Base-by-base conservation (phyloP, 2,797 vertebrate genomes). In the Sebastes kiyomatsui region DNA sequence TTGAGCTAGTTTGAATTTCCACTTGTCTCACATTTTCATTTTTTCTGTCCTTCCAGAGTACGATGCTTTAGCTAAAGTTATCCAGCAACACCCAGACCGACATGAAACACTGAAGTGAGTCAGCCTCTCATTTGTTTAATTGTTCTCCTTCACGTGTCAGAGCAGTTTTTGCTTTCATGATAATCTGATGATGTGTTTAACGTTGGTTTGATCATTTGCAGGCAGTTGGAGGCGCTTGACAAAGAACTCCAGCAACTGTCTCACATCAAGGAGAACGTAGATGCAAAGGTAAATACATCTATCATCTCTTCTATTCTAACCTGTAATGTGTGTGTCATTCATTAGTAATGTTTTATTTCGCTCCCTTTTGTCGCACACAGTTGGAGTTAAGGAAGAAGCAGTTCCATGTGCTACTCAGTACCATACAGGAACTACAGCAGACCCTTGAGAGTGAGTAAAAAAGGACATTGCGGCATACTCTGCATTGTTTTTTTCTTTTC, bases 351-450 rank as follows among this genome's bases (percentile, higher is more conserved):
- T n/a, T 81, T 38, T 42, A 9, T 18, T 35, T 32, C 7, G 13
- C 9, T 64, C 10, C 1, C 1, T 27, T 64, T 52, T 81, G 5
- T 86, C 14, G 7, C 25, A 18, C 12, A 72, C 80, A 99, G 98
- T 87, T 99, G 94, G 98, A 99, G 90, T 90, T 99, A 83, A 97
- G 98, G 83, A 97, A 99, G 92, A 99, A 99, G 80, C 99, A 99
- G 90, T 99, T 99, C 82, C 98, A 99, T 1, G 98, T 99, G 84
- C 96, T 99, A 5, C 96, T 99, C 82, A 99, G 97, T 84, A 99
- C 99, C 76, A 99, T 99, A 88, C 99, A 99, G 58, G 98, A 99
- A 85, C 97, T 99, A 86, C 99, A 99, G 87, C 98, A 99, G 94
- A 99, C 98, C 12, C 92, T 99, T 82, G 98, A 99, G 85, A 98